Evolutionary conservation across 2,888 invertebrate species (phyloP), one percentile per base, ranked within the genome.

Genomic region (Pharmacophagus antenor): DNA sequence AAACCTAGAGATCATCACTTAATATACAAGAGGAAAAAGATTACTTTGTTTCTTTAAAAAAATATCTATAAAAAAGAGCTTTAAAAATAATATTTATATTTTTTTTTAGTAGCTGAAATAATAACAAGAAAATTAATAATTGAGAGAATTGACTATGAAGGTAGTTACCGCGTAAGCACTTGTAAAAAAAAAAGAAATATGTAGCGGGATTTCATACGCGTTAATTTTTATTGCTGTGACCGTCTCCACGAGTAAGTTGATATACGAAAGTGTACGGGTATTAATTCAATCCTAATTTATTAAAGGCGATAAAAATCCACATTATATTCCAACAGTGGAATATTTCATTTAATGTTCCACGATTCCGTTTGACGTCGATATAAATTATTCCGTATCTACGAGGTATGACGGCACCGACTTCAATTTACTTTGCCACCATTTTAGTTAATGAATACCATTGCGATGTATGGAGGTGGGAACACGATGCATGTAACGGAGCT

Each of bases 401-500:
- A 25, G 20, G 50, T 51, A 46, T 51, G 44, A 57, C n/a, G 53
- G 69, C 70, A 73, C 71, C 70, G 66, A 67, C 63, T 70, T 69
- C 65, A 70, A 67, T 65, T 56, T 55, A 61, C 57, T 69, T 67
- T 20, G 55, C 48, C 69, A 69, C 72, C 68, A 71, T 70, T 76
- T 75, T 72, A 70, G 75, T 76, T 78, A 80, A 82, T 79, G 75
- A 79, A 80, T 77, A 65, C 73, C 67, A 65, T 62, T 47, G 66
- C 73, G 67, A 65, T 62, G 49, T 64, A 65, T 55, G 65, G 70
- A 74, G 76, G 76, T 75, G 76, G 74, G 70, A 70, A 71, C 70
- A 23, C 37, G 31, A 31, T 27, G 70, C 66, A 68, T 73, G 73
- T 78, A 81, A 78, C 77, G 77, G 77, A 76, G 72, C 78, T 82